A percentile compares a stretch with the other conserved stretches of the same genome.
Conservation (phyloP, 1,140 invertebrate species). For the Drosophila grimshawi region DNA sequence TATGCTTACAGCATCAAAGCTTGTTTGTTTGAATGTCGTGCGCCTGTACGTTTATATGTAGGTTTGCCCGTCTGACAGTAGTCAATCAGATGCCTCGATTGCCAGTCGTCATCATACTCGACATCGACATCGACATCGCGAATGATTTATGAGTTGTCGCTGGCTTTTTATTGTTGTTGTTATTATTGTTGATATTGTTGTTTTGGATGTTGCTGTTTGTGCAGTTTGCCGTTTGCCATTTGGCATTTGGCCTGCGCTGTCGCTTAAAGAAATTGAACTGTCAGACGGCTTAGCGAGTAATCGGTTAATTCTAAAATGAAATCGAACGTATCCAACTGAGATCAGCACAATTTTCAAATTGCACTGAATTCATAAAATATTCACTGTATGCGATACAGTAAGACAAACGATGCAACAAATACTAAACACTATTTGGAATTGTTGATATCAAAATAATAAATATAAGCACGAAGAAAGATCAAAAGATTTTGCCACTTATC, state of each 20-base stretch:
- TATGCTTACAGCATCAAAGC: conserved; percentile 39
- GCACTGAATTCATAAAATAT: not conserved
- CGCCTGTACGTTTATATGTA: conserved; percentile 31
- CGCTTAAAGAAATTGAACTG: conserved; percentile 71
- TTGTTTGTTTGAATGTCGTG: conserved; percentile 16
- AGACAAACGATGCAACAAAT: not conserved
- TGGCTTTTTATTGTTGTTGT: conserved; percentile 29
- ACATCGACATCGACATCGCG: conserved; percentile 75
- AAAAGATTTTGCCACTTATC: not conserved
- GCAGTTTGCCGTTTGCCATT: conserved; percentile 27
- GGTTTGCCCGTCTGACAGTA: conserved; percentile 63
- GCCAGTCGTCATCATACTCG: conserved; percentile 78
- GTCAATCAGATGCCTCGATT: conserved; percentile 77
- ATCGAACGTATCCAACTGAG: conserved; percentile 34
- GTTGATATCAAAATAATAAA: too few relatives aligned
- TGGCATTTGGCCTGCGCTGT: conserved; percentile 12
- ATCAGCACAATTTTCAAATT: conserved; percentile 19
- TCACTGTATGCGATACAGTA: not conserved
- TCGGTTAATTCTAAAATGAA: conserved; percentile 55
- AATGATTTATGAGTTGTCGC: conserved; percentile 75
- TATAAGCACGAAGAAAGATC: too few relatives aligned
- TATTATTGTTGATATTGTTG: conserved; percentile 14
- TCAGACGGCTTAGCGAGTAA: conserved; percentile 61
- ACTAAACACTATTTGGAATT: not conserved
- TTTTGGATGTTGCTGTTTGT: conserved; percentile 21